A percentile compares a stretch with the other conserved stretches of the same genome.
These are phyloP conservation scores for Notodonta dromedarius DNA, from an alignment of 2,888 invertebrate genomes.

Conservation along the genomic window DNA sequence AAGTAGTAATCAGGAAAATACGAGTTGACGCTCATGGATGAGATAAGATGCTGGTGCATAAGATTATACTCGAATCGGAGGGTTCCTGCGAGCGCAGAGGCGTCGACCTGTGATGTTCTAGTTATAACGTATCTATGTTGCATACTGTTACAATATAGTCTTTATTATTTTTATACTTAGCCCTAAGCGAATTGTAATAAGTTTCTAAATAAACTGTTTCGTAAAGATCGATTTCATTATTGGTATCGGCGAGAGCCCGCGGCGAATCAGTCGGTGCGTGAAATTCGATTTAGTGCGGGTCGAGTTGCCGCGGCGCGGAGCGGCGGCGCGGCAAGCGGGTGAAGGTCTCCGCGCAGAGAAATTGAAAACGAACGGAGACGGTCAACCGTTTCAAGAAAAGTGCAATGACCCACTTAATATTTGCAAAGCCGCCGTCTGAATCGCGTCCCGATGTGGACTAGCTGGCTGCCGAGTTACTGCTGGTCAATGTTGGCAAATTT, in stretches of 20 bases:
- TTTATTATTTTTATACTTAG: constrained; percentile 78
- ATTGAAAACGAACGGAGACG: constrained; percentile 58
- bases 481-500: neutral
- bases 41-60: neutral
- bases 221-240: constrained; percentile 73
- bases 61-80: constrained; percentile 4
- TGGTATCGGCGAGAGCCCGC: constrained; percentile 51
- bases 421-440: constrained; percentile 27
- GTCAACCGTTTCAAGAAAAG: constrained; percentile 44
- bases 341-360: constrained; percentile 64
- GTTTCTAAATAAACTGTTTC: constrained; percentile 81
- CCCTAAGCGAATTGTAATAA: constrained; percentile 60
- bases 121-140: constrained; percentile 47
- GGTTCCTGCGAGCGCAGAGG: constrained; percentile 20
- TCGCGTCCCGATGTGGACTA: neutral
- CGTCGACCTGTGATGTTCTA: constrained; percentile 62
- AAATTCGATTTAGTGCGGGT: constrained; percentile 64
- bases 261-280: constrained; percentile 61
- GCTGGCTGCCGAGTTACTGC: neutral
- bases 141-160: constrained; percentile 44
- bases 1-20: neutral
- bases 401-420: constrained; percentile 58
- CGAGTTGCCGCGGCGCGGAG: constrained; percentile 58
- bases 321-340: constrained; percentile 69
- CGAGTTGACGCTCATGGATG: neutral